Percentiles rank a stretch among this genome's conserved stretches.
Conservation (phyloP, 2,797 vertebrate genomes). For the Girardinus metallicus region DNA sequence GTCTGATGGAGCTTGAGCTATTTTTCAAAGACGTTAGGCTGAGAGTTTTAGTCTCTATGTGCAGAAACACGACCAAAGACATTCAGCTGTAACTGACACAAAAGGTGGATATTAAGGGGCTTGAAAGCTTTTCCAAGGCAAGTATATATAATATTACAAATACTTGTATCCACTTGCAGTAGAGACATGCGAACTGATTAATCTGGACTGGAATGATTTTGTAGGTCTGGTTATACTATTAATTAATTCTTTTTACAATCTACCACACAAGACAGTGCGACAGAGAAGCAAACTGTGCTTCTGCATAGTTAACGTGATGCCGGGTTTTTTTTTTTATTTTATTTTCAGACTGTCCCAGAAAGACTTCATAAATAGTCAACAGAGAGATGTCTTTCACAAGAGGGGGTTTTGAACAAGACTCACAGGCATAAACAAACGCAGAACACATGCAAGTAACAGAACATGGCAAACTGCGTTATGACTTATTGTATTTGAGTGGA, state of each 20-base stretch:
- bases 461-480: constrained; percentile 46
- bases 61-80: background rate
- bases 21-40: background rate
- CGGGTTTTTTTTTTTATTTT: constrained; percentile 3
- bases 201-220: constrained; percentile 15
- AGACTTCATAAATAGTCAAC: constrained; percentile 56
- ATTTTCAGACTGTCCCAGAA: constrained; percentile 38
- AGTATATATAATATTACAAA: background rate
- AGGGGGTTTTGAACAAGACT: constrained; percentile 53
- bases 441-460: constrained; percentile 28
- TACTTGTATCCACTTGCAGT: background rate
- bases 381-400: constrained; percentile 57
- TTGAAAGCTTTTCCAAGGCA: background rate
- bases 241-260: constrained; percentile 41
- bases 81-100: background rate
- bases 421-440: constrained; percentile 1
- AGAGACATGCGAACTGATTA: constrained; percentile 16
- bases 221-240: constrained; percentile 21
- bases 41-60: background rate
- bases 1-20: background rate
- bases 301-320: constrained; percentile 59
- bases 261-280: constrained; percentile 45
- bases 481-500: constrained; percentile 34
- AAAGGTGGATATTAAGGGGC: background rate
- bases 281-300: constrained; percentile 44